phyloP scores from a whole-genome alignment of 2,888 invertebrate species.

The Calephelis perditalis region DNA sequence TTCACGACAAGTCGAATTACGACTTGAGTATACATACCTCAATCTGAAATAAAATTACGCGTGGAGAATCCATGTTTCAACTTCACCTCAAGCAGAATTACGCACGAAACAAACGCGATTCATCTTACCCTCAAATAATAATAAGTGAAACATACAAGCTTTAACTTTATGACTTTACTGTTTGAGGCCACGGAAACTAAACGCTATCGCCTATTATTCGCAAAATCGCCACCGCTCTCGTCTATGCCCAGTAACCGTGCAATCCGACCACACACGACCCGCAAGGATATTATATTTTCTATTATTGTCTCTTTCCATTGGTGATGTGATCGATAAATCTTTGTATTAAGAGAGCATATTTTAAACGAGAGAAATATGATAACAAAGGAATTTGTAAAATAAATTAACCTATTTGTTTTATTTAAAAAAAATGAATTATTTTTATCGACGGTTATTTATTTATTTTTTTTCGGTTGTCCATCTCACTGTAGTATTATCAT shows the following conservation, averaged over 20 bases:
- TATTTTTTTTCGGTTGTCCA: conserved; percentile 35
- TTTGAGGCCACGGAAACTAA: not conserved
- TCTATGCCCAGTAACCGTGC: conserved; percentile 28
- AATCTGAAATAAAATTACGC: too few relatives aligned
- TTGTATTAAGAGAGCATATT: conserved; percentile 76
- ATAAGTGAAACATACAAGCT: too few relatives aligned
- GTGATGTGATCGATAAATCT: conserved; percentile 74
- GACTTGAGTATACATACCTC: too few relatives aligned
- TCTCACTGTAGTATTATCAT: conserved; percentile 48
- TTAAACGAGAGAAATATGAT: conserved; percentile 77
- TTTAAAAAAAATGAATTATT: conserved; percentile 52
- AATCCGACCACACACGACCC: conserved; percentile 29
- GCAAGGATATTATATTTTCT: conserved; percentile 50
- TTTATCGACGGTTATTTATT: conserved; percentile 40
- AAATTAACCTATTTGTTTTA: conserved; percentile 78
- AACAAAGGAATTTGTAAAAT: conserved; percentile 77
- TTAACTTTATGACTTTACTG: too few relatives aligned
- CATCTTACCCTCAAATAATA: too few relatives aligned
- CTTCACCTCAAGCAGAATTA: too few relatives aligned
- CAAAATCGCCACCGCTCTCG: conserved; percentile 3
- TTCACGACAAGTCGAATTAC: too few relatives aligned
- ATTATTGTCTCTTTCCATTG: conserved; percentile 57
- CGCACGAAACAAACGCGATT: too few relatives aligned
- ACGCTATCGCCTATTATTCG: not conserved
- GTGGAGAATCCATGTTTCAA: too few relatives aligned